Evolutionary conservation across 1,140 invertebrate species (phyloP).

Genomic region (Nomia melanderi): DNA sequence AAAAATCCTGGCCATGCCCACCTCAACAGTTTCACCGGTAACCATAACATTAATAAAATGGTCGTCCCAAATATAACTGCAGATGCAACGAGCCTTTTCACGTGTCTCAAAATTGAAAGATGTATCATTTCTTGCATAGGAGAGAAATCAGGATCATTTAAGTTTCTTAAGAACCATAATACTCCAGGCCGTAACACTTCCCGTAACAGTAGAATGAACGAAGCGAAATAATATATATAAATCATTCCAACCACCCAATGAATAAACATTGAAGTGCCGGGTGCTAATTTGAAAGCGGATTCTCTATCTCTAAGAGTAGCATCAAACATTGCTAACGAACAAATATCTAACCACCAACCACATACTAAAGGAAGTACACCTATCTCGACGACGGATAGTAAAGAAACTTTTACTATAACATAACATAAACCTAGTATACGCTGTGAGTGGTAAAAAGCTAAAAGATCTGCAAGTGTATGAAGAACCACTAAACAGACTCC

Average conservation of each 20-base stretch:
- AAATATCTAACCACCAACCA: conserved; percentile 99
- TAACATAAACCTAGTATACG: conserved; percentile 96
- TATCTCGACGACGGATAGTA: conserved; percentile 96
- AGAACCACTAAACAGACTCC: conserved; percentile 91
- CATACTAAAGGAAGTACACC: conserved; percentile 97
- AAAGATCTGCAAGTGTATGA: conserved; percentile 88
- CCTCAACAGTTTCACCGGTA: conserved; percentile 95
- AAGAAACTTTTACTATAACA: conserved; percentile 97
- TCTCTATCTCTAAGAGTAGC: conserved; percentile 93
- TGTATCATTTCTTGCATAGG: conserved; percentile 99
- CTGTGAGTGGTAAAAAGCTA: conserved; percentile 90
- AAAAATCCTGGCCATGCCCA: conserved; percentile 92
- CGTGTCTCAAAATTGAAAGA: conserved; percentile 94
- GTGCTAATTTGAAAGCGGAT: conserved; percentile 92
- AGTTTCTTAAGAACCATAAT: conserved; percentile 97
- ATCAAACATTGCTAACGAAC: conserved; percentile 97
- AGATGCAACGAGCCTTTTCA: conserved; percentile 93
- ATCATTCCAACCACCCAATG: conserved; percentile 99
- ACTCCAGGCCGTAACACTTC: conserved; percentile 98
- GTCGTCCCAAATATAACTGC: conserved; percentile 98
- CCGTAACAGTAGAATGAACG: conserved; percentile 95
- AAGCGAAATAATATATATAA: conserved; percentile 99
- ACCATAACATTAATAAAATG: conserved; percentile 97
- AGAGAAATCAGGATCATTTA: conserved; percentile 99
- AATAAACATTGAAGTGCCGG: conserved; percentile 98